phyloP scores from a whole-genome alignment of 2,797 vertebrate genomes.

The Mionectes olivaceus region DNA sequence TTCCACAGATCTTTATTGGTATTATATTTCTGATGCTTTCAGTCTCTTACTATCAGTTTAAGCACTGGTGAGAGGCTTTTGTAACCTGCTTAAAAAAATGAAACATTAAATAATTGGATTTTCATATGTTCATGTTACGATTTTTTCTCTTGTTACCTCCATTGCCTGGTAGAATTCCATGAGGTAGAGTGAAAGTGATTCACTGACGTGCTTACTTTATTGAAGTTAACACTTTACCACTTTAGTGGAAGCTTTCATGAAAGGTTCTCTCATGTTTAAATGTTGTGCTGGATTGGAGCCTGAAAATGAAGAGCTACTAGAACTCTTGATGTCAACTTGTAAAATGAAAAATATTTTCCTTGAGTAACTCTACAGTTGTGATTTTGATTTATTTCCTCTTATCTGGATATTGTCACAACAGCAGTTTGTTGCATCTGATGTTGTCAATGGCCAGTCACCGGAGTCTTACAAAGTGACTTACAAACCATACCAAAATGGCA shows the following conservation, averaged over 20 bases:
- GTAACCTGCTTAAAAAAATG: neutral
- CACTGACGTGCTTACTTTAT: neutral
- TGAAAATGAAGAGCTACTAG: neutral
- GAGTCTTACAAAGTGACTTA: slow-evolving; percentile 85
- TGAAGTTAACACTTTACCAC: neutral
- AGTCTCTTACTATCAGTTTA: neutral
- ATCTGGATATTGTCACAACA: slow-evolving; percentile 14
- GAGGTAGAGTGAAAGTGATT: neutral
- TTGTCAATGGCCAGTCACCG: slow-evolving; percentile 54
- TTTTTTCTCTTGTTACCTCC: neutral
- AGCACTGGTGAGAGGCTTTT: neutral
- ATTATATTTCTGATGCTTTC: neutral
- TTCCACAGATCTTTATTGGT: neutral
- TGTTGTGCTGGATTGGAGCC: neutral
- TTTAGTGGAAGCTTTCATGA: neutral
- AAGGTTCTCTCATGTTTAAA: neutral
- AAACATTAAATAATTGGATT: neutral
- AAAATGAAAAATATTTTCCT: neutral
- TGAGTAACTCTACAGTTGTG: neutral
- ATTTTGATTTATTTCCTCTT: slow-evolving; percentile 1
- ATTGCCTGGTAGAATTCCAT: neutral
- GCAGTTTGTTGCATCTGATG: slow-evolving; percentile 75
- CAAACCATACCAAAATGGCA: slow-evolving; percentile 83
- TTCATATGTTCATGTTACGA: neutral
- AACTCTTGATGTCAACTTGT: neutral